Percentiles rank a stretch among this genome's conserved stretches.
These are phyloP conservation scores for Mesorhabditis spiculigera DNA, from an alignment of 2,888 invertebrate species.

Conservation along the genomic window DNA sequence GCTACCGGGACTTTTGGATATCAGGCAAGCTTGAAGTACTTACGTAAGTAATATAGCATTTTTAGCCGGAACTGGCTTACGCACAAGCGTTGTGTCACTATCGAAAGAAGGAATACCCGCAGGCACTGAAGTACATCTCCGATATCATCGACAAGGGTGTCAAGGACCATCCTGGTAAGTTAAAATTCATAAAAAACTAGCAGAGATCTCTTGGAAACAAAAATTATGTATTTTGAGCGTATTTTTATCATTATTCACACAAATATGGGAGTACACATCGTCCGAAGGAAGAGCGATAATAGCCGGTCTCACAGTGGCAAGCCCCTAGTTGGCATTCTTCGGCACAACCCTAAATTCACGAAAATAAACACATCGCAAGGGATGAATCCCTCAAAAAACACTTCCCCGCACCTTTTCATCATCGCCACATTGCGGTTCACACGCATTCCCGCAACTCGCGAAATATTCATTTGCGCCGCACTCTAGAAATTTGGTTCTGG, in stretches of 20 bases:
- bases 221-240: not conserved
- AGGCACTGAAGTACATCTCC: conserved; percentile 83
- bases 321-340: not conserved
- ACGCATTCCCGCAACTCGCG: not conserved
- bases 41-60: not conserved
- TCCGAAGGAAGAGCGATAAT: not conserved
- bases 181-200: not conserved
- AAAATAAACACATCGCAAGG: too few species aligned
- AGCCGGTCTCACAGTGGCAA: not conserved
- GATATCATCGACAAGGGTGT: conserved; percentile 94
- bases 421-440: not conserved
- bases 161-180: conserved; percentile 77
- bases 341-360: too few species aligned
- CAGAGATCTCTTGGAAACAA: not conserved
- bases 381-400: too few species aligned
- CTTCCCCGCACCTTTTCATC: not conserved
- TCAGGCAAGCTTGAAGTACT: conserved; percentile 59
- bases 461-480: not conserved
- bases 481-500: not conserved
- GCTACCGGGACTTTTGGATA: conserved; percentile 85
- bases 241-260: not conserved
- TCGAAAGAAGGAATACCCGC: conserved; percentile 85
- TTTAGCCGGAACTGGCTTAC: conserved; percentile 77
- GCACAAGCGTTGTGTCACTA: conserved; percentile 93
- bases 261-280: not conserved